A percentile compares a stretch with the other conserved stretches of the same genome.
Conservation (phyloP, 2,797 vertebrate species). For the Jordanella pulchra region DNA sequence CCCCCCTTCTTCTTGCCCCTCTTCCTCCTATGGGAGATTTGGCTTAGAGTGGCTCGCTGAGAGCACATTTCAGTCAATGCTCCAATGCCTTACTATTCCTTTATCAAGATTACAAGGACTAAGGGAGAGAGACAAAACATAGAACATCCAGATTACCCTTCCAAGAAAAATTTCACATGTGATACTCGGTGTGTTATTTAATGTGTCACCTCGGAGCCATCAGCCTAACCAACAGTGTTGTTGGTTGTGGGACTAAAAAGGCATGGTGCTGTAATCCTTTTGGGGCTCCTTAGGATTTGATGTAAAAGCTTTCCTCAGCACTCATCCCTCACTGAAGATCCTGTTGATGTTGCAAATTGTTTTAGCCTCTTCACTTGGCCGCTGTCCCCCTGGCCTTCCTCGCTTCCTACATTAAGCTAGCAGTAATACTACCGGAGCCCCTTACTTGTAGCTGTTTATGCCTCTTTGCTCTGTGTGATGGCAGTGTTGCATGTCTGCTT, state of each 20-base stretch:
- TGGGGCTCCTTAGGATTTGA: constrained; percentile 56
- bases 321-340: constrained; percentile 52
- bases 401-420: constrained; percentile 37
- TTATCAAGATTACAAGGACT: constrained; percentile 72
- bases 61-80: constrained; percentile 66
- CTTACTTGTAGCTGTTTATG: constrained; percentile 26
- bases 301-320: constrained; percentile 53
- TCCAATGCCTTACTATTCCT: constrained; percentile 66
- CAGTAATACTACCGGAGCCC: constrained; percentile 33
- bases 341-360: constrained; percentile 63
- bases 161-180: constrained; percentile 22
- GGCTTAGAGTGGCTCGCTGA: constrained; percentile 71
- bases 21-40: constrained; percentile 60
- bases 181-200: background rate
- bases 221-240: constrained; percentile 14
- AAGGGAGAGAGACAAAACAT: constrained; percentile 42
- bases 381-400: constrained; percentile 25
- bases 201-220: constrained; percentile 20
- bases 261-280: constrained; percentile 58
- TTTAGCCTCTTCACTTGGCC: constrained; percentile 50
- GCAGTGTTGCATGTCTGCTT: constrained; percentile 6
- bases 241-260: constrained; percentile 34
- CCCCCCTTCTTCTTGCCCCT: constrained; percentile 18
- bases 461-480: constrained; percentile 8
- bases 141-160: constrained; percentile 19